Base-by-base conservation (phyloP, 2,888 invertebrate genomes). In the Ernsta delagoae region DNA sequence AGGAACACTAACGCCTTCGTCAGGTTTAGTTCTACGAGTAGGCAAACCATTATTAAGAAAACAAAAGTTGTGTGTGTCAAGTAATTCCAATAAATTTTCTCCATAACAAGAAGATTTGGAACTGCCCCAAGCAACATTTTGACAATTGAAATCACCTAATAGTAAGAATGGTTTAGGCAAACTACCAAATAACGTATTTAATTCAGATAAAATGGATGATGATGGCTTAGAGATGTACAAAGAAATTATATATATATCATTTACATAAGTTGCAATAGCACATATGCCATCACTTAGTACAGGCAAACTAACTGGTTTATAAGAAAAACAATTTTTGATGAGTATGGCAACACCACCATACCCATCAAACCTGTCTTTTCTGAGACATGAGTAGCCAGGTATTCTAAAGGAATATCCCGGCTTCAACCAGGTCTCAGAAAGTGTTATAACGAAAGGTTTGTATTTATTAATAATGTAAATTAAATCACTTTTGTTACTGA, bases 391-490 rank as follows among this genome's bases (percentile, higher is more conserved):
- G 4, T 50, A 50, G 7, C 24, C 24, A 9, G 53, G 5, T 53
- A 53, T 53, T 53, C 53, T 53, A 53, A 53, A 53, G 9, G 53
- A 39, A 50, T 59, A 65, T 6, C 57, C 39, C 6, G 65, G 65
- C 11, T 59, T 65, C 8, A 65, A 65, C 65, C 65, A 65, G 16
- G 65, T 65, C n/a, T 65, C 65, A 48, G 65, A 65, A 9, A 65
- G 45, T 5, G 57, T 36, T 11, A 65, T 31, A 12, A 59, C 16
- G 48, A 57, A 45, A 45, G 65, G 65, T 11, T 57, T 48, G 45
- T 60, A 45, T 45, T 60, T 60, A 45, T 60, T 60, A n/a, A 60
- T 31, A 24, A 60, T 45, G 9, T 60, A 60, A 16, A 50, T 50
- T 50, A 50, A 50, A 16, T 50, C 50, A 16, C 50, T 50, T 16